Conservation (phyloP, 2,888 invertebrate genomes). For the Orchesellides sinensis region DNA sequence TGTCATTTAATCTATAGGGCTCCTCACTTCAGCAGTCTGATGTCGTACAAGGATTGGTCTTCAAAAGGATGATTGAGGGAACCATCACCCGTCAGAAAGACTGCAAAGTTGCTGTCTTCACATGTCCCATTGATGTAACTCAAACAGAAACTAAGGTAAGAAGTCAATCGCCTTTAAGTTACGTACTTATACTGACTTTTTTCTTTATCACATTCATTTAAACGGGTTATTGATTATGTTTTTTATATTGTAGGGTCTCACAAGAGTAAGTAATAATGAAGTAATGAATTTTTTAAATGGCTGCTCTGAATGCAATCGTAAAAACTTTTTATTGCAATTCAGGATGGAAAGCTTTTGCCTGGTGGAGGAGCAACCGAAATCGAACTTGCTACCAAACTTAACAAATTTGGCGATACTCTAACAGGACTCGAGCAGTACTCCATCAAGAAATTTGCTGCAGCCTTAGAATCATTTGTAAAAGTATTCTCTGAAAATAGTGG, state of each 20-base stretch:
- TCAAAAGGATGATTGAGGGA: constrained; percentile 96
- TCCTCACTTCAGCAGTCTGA: constrained; percentile 84
- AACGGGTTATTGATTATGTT: constrained; percentile 98
- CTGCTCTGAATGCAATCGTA: not conserved
- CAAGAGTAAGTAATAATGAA: constrained; percentile 78
- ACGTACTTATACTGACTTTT: not conserved
- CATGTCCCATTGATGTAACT: constrained; percentile 96
- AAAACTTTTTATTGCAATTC: constrained; percentile 43
- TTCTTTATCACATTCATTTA: too few species aligned
- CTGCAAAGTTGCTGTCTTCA: constrained; percentile 94
- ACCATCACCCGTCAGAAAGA: constrained; percentile 86
- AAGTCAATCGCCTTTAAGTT: too few species aligned
- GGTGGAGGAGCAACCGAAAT: constrained; percentile 98
- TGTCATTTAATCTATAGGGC: constrained; percentile 80
- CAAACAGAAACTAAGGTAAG: constrained; percentile 95
- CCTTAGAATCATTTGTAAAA: constrained; percentile 93
- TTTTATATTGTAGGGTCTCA: constrained; percentile 96
- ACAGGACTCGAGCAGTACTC: constrained; percentile 98
- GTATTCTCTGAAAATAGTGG: constrained; percentile 97
- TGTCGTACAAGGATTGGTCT: constrained; percentile 98
- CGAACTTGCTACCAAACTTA: constrained; percentile 91
- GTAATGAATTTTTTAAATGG: constrained; percentile 1
- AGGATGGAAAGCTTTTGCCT: constrained; percentile 84
- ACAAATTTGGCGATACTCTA: constrained; percentile 92
- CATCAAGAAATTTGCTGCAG: constrained; percentile 93